These are phyloP conservation scores for Teleogryllus oceanicus DNA, from an alignment of 2,888 invertebrate species.

Conservation along the genomic window DNA sequence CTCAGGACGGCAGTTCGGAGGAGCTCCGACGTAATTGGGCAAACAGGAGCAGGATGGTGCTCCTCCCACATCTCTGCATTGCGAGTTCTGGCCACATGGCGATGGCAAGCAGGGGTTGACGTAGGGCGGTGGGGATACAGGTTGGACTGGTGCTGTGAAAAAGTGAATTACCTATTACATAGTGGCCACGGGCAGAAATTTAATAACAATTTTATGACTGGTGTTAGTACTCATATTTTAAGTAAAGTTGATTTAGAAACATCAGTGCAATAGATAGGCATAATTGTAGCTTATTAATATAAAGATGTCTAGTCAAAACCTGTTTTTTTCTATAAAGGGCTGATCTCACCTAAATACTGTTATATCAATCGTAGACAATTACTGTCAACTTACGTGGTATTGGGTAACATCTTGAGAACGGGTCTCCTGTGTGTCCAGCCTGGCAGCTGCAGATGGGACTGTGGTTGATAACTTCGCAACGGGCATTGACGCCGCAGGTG, in stretches of 20 bases:
- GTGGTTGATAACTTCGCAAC: slow-evolving; percentile 69
- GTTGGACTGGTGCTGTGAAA: slow-evolving; percentile 30
- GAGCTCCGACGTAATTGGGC: slow-evolving; percentile 47
- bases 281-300: background rate
- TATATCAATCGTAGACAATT: background rate
- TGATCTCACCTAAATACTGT: too few species aligned
- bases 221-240: too few species aligned
- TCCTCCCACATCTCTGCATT: slow-evolving; percentile 42
- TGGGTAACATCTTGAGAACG: slow-evolving; percentile 65
- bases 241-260: too few species aligned
- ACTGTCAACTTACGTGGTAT: slow-evolving; percentile 38
- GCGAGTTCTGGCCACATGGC: slow-evolving; percentile 47
- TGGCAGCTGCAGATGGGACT: slow-evolving; percentile 70
- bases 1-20: slow-evolving; percentile 51
- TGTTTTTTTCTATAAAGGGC: background rate
- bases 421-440: slow-evolving; percentile 71
- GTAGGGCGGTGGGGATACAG: slow-evolving; percentile 39
- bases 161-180: background rate
- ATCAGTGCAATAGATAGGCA: too few species aligned
- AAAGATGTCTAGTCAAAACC: background rate
- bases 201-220: too few species aligned
- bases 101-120: slow-evolving; percentile 53
- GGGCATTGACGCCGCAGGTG: slow-evolving; percentile 68
- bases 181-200: too few species aligned
- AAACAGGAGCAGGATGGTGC: slow-evolving; percentile 43